phyloP scores from a whole-genome alignment of 2,113 vertebrate genomes.

The Phaethon lepturus region DNA sequence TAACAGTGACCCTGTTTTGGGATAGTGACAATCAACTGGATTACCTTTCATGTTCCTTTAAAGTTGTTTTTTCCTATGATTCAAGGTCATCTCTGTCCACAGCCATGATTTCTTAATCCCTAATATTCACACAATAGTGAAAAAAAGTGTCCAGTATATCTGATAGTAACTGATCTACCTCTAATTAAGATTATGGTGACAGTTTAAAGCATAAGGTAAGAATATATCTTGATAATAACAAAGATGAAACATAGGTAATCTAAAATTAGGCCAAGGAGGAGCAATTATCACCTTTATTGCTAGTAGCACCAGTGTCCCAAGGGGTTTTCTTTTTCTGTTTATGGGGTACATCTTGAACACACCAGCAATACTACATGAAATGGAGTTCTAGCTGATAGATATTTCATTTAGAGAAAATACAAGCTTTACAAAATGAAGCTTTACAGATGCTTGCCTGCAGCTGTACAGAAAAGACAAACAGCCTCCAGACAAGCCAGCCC shows the following conservation, averaged over 20 bases:
- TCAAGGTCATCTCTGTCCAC: not conserved
- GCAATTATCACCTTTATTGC: not conserved
- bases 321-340: not conserved
- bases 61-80: not conserved
- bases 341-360: not conserved
- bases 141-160: not conserved
- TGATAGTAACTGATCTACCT: not conserved
- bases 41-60: not conserved
- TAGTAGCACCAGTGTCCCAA: not conserved
- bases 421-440: constrained; percentile 24
- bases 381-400: not conserved
- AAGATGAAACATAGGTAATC: not conserved
- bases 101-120: not conserved
- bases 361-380: not conserved
- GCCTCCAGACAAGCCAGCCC: constrained; percentile 49
- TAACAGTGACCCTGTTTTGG: not conserved
- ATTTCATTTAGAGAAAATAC: constrained; percentile 38
- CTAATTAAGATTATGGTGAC: not conserved
- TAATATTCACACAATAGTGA: not conserved
- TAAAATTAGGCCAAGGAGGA: not conserved
- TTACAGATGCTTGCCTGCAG: constrained; percentile 42
- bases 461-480: constrained; percentile 60
- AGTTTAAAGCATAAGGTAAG: not conserved
- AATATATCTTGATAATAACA: not conserved
- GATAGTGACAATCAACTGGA: not conserved